Conservation (phyloP, 2,797 vertebrate genomes). For the Microtus californicus region DNA sequence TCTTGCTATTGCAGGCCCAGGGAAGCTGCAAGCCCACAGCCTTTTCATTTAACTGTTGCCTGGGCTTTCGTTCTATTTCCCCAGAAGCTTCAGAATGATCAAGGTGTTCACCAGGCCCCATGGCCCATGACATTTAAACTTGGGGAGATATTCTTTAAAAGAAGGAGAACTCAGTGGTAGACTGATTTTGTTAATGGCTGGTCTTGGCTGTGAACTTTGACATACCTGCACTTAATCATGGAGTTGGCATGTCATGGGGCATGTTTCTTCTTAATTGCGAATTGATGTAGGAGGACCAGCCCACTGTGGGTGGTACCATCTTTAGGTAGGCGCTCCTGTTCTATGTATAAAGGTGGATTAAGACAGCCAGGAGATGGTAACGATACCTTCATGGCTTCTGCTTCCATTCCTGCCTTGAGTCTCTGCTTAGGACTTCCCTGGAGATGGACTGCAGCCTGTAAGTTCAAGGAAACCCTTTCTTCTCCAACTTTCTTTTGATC, state of each 20-base stretch:
- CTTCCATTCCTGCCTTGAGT: neutral
- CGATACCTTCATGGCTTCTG: neutral
- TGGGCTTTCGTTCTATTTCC: slow-evolving; percentile 33
- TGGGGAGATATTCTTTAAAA: neutral
- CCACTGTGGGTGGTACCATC: neutral
- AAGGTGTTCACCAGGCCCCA: neutral
- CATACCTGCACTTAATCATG: neutral
- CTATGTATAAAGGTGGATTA: neutral
- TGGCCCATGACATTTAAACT: neutral
- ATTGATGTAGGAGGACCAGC: neutral
- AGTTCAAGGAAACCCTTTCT: neutral
- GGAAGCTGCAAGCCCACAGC: neutral
- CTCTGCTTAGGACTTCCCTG: neutral
- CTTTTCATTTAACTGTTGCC: neutral
- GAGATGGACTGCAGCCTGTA: neutral
- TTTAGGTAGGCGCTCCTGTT: neutral
- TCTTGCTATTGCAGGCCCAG: neutral
- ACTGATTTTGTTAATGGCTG: too few species aligned
- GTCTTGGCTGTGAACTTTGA: neutral
- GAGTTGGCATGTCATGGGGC: neutral
- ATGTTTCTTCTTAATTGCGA: neutral
- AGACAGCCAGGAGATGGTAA: neutral
- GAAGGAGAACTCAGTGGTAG: neutral
- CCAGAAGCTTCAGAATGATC: neutral
- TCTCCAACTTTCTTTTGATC: neutral